A percentile compares a stretch with the other conserved stretches of the same genome.
Conservation (phyloP, 2,888 invertebrate genomes). For the Drosophila nigricruria region DNA sequence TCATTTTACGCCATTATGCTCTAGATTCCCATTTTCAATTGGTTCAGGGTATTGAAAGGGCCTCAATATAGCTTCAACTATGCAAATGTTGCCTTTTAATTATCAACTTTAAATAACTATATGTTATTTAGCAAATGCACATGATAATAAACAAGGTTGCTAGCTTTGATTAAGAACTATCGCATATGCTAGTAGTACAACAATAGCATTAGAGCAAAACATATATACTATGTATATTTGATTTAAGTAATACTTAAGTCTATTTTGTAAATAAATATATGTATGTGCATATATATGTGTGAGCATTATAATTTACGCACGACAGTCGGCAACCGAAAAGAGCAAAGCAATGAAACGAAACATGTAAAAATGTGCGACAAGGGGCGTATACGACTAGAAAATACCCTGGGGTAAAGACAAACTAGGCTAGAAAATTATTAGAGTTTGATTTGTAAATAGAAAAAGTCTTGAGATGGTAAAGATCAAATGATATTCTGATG, state of each 20-base stretch:
- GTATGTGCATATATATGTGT: conserved; percentile 6
- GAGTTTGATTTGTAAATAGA: background rate
- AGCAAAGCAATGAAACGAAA: conserved; percentile 9
- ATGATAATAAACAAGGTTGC: conserved; percentile 22
- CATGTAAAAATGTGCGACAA: conserved; percentile 6
- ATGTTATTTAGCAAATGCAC: background rate
- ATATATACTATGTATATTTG: conserved; percentile 1
- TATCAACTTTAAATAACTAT: conserved; percentile 6
- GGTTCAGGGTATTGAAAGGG: background rate
- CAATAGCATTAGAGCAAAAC: conserved; percentile 9
- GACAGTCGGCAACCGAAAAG: conserved; percentile 16
- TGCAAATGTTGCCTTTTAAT: conserved; percentile 8
- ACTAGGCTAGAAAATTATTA: background rate
- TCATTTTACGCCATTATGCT: background rate
- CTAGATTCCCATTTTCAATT: background rate
- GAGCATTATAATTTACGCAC: conserved; percentile 40
- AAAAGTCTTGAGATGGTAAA: too few relatives aligned
- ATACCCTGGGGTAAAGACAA: background rate
- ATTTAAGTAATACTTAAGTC: conserved; percentile 7
- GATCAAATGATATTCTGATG: background rate
- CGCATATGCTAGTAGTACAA: background rate
- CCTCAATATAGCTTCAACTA: background rate
- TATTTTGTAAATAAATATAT: conserved; percentile 12
- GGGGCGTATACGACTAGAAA: background rate
- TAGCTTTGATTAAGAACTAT: conserved; percentile 16